Percentiles rank a stretch among this genome's conserved stretches.
Conservation (phyloP, 2,888 invertebrate species). For the Teleiodes luculella region DNA sequence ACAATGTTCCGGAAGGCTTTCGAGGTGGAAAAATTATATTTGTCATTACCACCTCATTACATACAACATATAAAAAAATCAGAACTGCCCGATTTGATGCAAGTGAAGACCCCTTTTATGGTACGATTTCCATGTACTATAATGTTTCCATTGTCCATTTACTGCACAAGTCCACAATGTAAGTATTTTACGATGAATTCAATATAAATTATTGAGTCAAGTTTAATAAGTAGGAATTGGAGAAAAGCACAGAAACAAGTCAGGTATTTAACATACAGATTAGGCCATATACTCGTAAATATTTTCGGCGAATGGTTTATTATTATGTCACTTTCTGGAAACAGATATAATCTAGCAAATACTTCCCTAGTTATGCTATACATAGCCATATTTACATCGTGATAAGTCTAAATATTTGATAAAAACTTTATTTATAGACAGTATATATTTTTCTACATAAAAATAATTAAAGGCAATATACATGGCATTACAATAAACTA, state of each 20-base stretch:
- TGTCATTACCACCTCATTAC: no score
- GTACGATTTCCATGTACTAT: no score
- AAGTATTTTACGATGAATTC: no score
- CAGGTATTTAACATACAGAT: conserved; percentile 15
- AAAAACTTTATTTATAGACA: conserved; percentile 35
- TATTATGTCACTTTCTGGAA: conserved; percentile 28
- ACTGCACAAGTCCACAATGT: no score
- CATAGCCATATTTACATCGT: conserved; percentile 40
- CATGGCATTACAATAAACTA: conserved; percentile 50
- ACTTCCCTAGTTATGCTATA: conserved; percentile 33
- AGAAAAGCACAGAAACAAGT: conserved; percentile 42
- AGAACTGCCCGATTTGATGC: no score
- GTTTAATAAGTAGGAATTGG: conserved; percentile 39
- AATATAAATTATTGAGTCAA: neutral
- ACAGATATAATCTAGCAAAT: conserved; percentile 32
- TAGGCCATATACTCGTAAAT: conserved; percentile 9
- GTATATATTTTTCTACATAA: conserved; percentile 47
- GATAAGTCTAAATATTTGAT: conserved; percentile 34
- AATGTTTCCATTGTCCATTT: no score
- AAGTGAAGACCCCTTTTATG: no score
- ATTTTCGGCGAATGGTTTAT: conserved; percentile 3
- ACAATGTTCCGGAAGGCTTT: no score
- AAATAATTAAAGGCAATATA: conserved; percentile 53
- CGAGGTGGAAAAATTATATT: no score
- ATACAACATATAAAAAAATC: no score